A percentile compares a stretch with the other conserved stretches of the same genome.
Conservation (phyloP, 2,888 invertebrate species). For the Platycnemis pennipes region DNA sequence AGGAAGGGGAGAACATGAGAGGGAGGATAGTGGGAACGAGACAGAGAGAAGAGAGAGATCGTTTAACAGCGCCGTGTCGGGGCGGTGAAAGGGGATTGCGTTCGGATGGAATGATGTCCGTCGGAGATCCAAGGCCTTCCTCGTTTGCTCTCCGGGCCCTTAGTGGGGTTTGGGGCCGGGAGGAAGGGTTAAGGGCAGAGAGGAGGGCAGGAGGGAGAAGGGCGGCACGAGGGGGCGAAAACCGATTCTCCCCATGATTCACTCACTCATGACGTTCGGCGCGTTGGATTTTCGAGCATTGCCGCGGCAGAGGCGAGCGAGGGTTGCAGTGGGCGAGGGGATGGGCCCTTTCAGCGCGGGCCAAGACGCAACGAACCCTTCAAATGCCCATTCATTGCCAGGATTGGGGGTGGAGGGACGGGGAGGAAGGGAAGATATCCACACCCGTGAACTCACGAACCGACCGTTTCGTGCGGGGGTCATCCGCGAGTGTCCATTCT, state of each 20-base stretch:
- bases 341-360: not conserved
- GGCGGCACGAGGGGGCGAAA: not conserved
- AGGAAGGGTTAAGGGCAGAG: not conserved
- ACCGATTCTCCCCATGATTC: not conserved
- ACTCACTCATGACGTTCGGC: not conserved
- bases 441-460: not conserved
- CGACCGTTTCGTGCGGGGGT: not conserved
- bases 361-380: constrained; percentile 27
- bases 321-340: too few relatives aligned
- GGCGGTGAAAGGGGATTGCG: constrained; percentile 17
- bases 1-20: not conserved
- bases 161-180: not conserved
- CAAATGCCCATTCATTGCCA: not conserved
- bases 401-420: not conserved
- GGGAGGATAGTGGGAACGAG: not conserved
- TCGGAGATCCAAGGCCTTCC: constrained; percentile 14
- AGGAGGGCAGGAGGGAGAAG: not conserved
- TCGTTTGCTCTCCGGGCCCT: not conserved
- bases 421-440: not conserved
- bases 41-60: not conserved
- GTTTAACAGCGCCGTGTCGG: constrained; percentile 25
- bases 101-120: constrained; percentile 27
- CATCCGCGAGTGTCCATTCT: not conserved
- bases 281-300: not conserved
- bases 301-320: not conserved